Evolutionary conservation across 1,140 invertebrate species (phyloP), one percentile per base, ranked within the genome.

Genomic region (Magallana ariakensis): DNA sequence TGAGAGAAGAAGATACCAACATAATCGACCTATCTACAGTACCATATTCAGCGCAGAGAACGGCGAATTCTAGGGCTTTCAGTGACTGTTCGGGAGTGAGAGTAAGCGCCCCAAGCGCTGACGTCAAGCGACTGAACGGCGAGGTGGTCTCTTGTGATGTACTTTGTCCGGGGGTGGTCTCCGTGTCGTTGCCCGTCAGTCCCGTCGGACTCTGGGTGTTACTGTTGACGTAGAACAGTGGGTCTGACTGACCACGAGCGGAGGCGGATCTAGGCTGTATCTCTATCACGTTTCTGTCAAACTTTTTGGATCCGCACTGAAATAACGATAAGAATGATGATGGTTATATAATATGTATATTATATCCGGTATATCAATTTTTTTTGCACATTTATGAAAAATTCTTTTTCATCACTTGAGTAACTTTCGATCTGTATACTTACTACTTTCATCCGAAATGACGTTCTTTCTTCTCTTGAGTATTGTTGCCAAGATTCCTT

Each of bases 21-120:
- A 26, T 80, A 33, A 19, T n/a, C n/a, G 9, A 19, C 0, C 62
- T 11, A 10, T 22, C 0, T 46, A 46, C 33, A 46, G 33, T 46
- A 46, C 90, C 90, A 58, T 89, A 91, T 81, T 91, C 89, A 9
- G 60, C 70, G 54, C 88, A 87, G 0, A 91, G 66, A 9, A 91
- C 85, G 9, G 88, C 75, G 13, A 88, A 60, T 66, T 91, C 90
- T 81, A 91, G 83, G 0, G 90, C 89, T 80, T 85, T 88, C 81
- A 86, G 82, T 56, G 89, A 85, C 53, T 91, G 89, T 58, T 90
- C 90, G 57, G 90, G 85, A 13, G 87, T 70, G 11, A 89, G 80
- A 56, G 26, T 16, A n/a, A 60, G 33, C 13, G 4, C 15, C 6
- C 10, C 16, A 6, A 15, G 19, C 15, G 70, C 86, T 16, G 22